Evolutionary conservation across 2,797 vertebrate genomes (phyloP).

Genomic region (Coranthus polyacanthus): DNA sequence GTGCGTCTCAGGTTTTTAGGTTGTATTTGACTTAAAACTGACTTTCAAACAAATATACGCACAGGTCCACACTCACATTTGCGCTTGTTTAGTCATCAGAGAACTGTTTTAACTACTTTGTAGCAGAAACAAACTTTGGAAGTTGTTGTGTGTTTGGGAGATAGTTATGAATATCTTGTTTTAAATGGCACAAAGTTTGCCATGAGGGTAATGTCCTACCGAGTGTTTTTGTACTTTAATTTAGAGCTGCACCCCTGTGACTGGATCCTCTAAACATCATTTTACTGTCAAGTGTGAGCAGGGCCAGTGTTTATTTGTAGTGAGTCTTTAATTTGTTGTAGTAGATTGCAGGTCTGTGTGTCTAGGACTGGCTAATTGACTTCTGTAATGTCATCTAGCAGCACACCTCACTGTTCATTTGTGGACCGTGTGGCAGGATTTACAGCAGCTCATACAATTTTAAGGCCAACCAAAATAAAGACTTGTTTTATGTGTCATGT

Average conservation of each 20-base stretch:
- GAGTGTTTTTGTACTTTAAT: conserved; percentile 34
- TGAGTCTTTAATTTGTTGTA: conserved; percentile 56
- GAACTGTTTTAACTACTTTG: neutral
- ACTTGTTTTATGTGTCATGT: neutral
- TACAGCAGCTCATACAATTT: conserved; percentile 4
- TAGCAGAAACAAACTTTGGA: neutral
- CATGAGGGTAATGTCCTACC: no score
- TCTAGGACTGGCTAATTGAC: conserved; percentile 46
- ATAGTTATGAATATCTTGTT: no score
- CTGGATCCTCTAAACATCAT: conserved; percentile 31
- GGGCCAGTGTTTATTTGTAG: conserved; percentile 25
- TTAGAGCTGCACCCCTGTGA: conserved; percentile 20
- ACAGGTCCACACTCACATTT: no score
- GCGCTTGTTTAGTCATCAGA: no score
- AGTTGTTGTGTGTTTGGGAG: neutral
- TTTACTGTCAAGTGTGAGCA: conserved; percentile 27
- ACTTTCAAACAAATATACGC: no score
- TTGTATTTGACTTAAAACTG: no score
- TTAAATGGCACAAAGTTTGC: no score
- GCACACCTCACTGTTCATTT: conserved; percentile 27
- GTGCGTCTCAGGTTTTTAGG: neutral
- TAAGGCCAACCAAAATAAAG: conserved; percentile 1
- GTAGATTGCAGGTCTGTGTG: conserved; percentile 45
- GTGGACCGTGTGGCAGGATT: conserved; percentile 19
- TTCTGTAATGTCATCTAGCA: conserved; percentile 43